phyloP scores from a whole-genome alignment of 2,113 vertebrate species.

The Zosterops lateralis region DNA sequence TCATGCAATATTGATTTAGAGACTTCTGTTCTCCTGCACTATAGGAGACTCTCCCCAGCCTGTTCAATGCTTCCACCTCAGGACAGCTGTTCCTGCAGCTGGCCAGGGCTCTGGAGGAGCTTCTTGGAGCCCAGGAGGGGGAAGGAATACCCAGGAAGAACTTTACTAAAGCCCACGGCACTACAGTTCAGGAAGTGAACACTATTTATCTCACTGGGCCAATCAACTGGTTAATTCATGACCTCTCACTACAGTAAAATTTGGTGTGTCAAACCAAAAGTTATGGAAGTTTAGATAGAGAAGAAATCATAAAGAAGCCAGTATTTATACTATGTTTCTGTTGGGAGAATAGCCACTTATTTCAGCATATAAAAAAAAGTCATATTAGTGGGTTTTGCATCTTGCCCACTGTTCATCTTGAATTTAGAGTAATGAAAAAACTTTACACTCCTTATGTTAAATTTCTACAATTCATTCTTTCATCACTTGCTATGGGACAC shows the following conservation, averaged over 20 bases:
- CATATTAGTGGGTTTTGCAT: not conserved
- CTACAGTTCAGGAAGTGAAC: not conserved
- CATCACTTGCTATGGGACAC: not conserved
- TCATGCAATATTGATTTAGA: not conserved
- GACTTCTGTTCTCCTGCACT: not conserved
- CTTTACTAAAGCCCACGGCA: not conserved
- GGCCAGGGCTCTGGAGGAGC: not conserved
- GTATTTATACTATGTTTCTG: not conserved
- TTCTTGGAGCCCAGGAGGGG: fast-evolving
- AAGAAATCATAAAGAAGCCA: not conserved
- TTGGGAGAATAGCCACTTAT: not conserved
- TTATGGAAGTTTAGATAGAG: not conserved
- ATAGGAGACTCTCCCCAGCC: not conserved
- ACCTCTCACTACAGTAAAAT: not conserved
- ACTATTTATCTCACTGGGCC: too few relatives aligned
- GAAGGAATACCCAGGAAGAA: not conserved
- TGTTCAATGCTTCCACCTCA: not conserved
- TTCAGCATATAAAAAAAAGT: not conserved
- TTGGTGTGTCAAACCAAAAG: not conserved
- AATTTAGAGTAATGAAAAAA: not conserved
- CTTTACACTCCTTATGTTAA: not conserved
- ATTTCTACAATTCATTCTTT: not conserved
- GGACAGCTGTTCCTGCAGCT: not conserved
- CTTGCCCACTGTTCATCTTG: not conserved
- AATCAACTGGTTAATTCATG: not conserved